Base-by-base conservation (phyloP, 1,140 invertebrate genomes). In the Heliothis virescens region DNA sequence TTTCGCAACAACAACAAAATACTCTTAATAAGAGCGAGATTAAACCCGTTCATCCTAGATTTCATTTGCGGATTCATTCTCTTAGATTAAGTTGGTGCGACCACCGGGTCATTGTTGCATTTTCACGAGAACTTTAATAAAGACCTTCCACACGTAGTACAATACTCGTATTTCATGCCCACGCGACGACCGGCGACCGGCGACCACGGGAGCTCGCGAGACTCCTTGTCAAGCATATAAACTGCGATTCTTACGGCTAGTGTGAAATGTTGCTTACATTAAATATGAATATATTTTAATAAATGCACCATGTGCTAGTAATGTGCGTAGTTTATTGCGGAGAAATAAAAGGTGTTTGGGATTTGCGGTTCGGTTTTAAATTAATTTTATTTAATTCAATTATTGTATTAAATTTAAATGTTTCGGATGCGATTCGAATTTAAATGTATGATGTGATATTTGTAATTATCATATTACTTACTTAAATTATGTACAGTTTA, bases 31-130 rank as follows among this genome's bases (percentile, higher is more conserved):
- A 60, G 67, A 52, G 55, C 79, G 75, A 92, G 88, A 92, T 92
- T 89, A 91, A 90, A 88, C 86, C 78, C 79, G 83, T 88, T 89
- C 82, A 84, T 79, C 71, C 67, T 79, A 92, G 89, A 92, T 93
- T 88, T 88, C 88, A 91, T 91, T 93, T 90, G 86, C 85, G 90
- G 89, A 92, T 89, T 90, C 88, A 91, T 91, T 92, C 91, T 90
- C 87, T 88, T 90, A 89, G 89, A 90, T 93, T 89, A 89, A 93
- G 89, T 92, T 90, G 89, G 83, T 89, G 86, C 87, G 80, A 83
- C 85, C 84, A 83, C 82, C 80, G 85, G 79, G 78, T 86, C 89
- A 92, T 91, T 92, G 91, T 94, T 85, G 85, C 81, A 80, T 89
- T 91, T 93, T 88, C 90, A 89, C 85, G 90, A 90, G 87, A 88